Percentiles rank a stretch among this genome's conserved stretches.
Conservation (phyloP, 2,113 vertebrate genomes). For the Brevimyrus niger region DNA sequence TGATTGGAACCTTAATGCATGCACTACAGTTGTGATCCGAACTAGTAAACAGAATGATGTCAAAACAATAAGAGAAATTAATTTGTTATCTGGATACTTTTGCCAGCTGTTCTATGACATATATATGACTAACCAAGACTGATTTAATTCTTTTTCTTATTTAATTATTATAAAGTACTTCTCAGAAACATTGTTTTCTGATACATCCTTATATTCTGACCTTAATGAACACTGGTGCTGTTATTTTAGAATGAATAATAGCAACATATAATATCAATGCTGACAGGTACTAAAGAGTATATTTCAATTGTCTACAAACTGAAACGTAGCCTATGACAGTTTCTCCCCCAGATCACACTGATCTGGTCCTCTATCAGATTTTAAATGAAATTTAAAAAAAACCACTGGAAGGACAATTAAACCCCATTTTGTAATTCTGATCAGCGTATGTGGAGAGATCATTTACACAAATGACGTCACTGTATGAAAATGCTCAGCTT, state of each 20-base stretch:
- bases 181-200: not conserved
- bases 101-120: not conserved
- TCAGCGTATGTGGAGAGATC: not conserved
- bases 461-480: not conserved
- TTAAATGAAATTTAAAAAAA: not conserved
- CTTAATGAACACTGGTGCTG: not conserved
- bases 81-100: not conserved
- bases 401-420: not conserved
- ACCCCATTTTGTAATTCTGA: not conserved
- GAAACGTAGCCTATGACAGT: not conserved
- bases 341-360: not conserved
- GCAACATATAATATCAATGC: not conserved
- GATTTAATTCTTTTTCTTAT: not conserved
- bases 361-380: not conserved
- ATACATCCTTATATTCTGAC: not conserved
- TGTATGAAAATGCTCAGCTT: not conserved
- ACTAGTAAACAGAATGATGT: not conserved
- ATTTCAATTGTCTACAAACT: not conserved
- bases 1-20: not conserved
- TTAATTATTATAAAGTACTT: not conserved
- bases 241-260: not conserved
- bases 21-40: not conserved
- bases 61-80: not conserved
- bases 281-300: not conserved
- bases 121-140: not conserved